Evolutionary conservation across 2,888 invertebrate genomes (phyloP).

Genomic region (Cheilosia soror): DNA sequence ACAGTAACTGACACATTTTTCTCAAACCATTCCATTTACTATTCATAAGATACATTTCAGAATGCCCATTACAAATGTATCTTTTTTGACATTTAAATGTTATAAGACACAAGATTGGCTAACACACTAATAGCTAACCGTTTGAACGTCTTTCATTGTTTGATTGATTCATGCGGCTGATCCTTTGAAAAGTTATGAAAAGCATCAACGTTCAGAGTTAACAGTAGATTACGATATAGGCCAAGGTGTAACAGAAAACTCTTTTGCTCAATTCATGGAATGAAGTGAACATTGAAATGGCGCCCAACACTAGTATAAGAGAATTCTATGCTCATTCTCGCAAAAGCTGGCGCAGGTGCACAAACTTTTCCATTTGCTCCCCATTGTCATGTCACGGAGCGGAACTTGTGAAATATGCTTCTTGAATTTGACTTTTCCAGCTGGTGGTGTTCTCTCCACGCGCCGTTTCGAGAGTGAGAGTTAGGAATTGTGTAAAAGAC

Average conservation of each 20-base stretch:
- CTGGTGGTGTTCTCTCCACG: slow-evolving; percentile 40
- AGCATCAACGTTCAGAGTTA: slow-evolving; percentile 10
- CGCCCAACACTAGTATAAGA: slow-evolving; percentile 55
- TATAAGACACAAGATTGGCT: no score
- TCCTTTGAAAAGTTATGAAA: background rate
- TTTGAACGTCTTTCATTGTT: background rate
- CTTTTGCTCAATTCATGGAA: slow-evolving; percentile 10
- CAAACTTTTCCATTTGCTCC: background rate
- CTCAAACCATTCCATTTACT: slow-evolving; percentile 2
- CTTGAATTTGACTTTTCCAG: slow-evolving; percentile 55
- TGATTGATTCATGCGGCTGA: background rate
- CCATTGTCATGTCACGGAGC: slow-evolving; percentile 36
- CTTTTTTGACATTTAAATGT: no score
- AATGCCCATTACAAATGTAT: background rate
- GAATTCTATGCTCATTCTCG: slow-evolving; percentile 19
- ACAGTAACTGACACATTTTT: slow-evolving; percentile 58
- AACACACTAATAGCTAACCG: background rate
- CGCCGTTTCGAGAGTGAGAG: slow-evolving; percentile 55
- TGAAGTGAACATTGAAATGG: background rate
- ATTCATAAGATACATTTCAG: slow-evolving; percentile 20
- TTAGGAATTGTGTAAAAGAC: slow-evolving; percentile 41
- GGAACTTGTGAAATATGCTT: slow-evolving; percentile 63
- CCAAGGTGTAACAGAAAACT: slow-evolving; percentile 24
- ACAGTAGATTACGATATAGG: slow-evolving; percentile 17
- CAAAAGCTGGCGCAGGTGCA: slow-evolving; percentile 44